Percentiles rank a stretch among this genome's conserved stretches.
phyloP scores from a whole-genome alignment of 2,113 vertebrate genomes.

The Prochilodus magdalenae region DNA sequence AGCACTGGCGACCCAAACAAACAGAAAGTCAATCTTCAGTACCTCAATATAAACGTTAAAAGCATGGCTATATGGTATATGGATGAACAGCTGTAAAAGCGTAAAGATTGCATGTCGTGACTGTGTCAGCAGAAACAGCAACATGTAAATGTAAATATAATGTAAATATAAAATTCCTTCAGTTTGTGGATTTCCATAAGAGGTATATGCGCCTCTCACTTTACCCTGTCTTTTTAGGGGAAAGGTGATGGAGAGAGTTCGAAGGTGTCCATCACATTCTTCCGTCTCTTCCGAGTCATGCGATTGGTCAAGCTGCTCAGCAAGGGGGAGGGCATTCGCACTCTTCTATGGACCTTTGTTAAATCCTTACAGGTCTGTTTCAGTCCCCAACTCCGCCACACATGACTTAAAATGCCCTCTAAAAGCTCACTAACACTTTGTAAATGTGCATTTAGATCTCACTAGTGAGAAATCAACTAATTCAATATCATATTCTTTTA shows the following conservation, averaged over 20 bases:
- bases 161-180: no score
- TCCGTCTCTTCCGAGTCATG: slow-evolving; percentile 98
- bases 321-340: slow-evolving; percentile 97
- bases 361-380: slow-evolving; percentile 93
- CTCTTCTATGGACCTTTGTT: slow-evolving; percentile 97
- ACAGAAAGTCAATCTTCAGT: no score
- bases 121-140: no score
- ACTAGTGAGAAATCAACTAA: not conserved
- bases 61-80: no score
- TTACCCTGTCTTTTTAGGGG: slow-evolving; percentile 67
- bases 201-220: no score
- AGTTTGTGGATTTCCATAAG: no score
- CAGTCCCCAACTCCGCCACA: not conserved
- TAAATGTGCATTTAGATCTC: not conserved
- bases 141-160: no score
- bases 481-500: not conserved
- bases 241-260: slow-evolving; percentile 96
- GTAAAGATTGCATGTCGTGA: no score
- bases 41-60: no score
- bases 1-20: no score
- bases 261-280: slow-evolving; percentile 98
- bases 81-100: no score
- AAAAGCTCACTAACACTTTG: not conserved
- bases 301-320: slow-evolving; percentile 97
- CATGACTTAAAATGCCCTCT: not conserved